Base-by-base conservation (phyloP, 1,140 invertebrate species). In the Laodelphax striatellus region DNA sequence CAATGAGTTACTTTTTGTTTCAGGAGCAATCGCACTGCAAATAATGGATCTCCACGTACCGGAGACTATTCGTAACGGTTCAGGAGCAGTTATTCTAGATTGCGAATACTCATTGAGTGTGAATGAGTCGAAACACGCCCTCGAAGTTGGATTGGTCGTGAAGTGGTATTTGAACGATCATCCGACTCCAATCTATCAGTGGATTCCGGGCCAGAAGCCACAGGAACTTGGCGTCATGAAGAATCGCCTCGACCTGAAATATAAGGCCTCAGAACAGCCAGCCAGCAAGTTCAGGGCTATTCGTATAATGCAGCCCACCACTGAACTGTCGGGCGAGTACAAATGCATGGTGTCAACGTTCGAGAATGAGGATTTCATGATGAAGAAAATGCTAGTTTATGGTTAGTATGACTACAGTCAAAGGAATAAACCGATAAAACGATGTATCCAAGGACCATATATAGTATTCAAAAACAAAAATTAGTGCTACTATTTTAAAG, bases 151-250 rank as follows among this genome's bases (percentile, higher is more conserved):
- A 41, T 72, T 89, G 22, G 82, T 87, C 28, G 83, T 89, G 59
- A 87, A 88, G 71, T 88, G 87, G 86, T 88, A 80, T 71, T 82
- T 86, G 69, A 82, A 82, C 67, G 77, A 82, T 57, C 75, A 79
- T 67, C 75, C 76, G 0, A 74, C 78, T 34, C 80, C 81, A 5
- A 79, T 89, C 17, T 89, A 88, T 69, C 86, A 88, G 69, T 89
- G 86, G 86, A 87, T 89, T 46, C 77, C 79, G n/a, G 34, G 44
- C 13, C 64, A 73, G 17, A 69, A 71, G 57, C 86, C 86, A 1
- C 77, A 81, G 22, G 58, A 52, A 4, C 16, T 44, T 66, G 75
- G 74, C 64, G 64, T 82, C 1, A 71, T 85, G 44, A 79, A 81
- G 63, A 84, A 82, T 56, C 77, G 82, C 66, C 74, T 89, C 28